Evolutionary conservation across 2,797 vertebrate genomes (phyloP).

Genomic region (Neosilurus hyrtlii): DNA sequence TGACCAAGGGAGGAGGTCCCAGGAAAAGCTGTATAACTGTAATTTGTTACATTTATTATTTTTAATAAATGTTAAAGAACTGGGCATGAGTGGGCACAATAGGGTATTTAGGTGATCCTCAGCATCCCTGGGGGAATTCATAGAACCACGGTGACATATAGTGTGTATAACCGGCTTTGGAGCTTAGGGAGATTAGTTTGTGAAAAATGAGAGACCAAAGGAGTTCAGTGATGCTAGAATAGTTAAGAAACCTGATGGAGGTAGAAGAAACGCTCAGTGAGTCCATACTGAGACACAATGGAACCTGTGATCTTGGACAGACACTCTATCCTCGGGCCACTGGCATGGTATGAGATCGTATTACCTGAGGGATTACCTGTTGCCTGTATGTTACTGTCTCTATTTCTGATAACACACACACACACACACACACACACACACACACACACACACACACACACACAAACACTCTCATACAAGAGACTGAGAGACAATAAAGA

Average conservation of each 20-base stretch:
- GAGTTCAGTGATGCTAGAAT: conserved; percentile 62
- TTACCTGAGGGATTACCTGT: conserved; percentile 67
- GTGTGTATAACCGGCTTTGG: background rate
- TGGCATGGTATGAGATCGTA: conserved; percentile 61
- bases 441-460: conserved; percentile 17
- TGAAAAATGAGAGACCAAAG: conserved; percentile 58
- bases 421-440: conserved; percentile 18
- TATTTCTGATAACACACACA: conserved; percentile 24
- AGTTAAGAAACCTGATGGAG: conserved; percentile 47
- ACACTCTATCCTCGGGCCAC: conserved; percentile 68
- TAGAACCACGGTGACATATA: background rate
- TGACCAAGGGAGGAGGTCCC: background rate
- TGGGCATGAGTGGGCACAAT: background rate
- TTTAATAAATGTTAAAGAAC: background rate
- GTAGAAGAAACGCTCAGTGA: conserved; percentile 35
- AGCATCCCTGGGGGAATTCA: background rate
- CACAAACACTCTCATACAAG: background rate
- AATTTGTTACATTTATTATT: no score
- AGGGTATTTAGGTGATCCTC: background rate
- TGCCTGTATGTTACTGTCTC: conserved; percentile 60
- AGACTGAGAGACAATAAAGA: no score
- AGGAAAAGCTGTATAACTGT: background rate
- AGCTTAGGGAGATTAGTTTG: conserved; percentile 37
- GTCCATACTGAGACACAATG: conserved; percentile 68
- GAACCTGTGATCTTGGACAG: conserved; percentile 72